Percentiles rank a stretch among this genome's conserved stretches.
phyloP scores from a whole-genome alignment of 2,113 vertebrate genomes.

The Marcusenius ussheri region DNA sequence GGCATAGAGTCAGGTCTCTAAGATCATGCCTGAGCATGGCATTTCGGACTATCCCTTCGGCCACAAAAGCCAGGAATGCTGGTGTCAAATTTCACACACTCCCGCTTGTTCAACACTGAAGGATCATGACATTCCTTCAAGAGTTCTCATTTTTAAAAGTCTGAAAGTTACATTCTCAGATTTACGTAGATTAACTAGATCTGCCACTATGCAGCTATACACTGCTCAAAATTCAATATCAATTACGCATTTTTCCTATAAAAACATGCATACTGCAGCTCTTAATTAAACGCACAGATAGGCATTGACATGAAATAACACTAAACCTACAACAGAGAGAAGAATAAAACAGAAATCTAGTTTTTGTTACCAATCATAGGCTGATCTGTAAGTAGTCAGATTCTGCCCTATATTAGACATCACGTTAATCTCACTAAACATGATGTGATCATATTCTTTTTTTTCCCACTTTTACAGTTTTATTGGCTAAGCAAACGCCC shows the following conservation, averaged over 20 bases:
- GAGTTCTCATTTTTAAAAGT: not conserved
- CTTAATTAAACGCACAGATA: not conserved
- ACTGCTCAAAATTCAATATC: not conserved
- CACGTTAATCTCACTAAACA: not conserved
- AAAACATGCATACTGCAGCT: not conserved
- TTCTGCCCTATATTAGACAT: not conserved
- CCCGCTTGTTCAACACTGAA: not conserved
- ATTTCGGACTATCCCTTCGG: not conserved
- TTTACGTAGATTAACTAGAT: not conserved
- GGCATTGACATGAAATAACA: not conserved
- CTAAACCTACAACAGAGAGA: not conserved
- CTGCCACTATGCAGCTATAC: not conserved
- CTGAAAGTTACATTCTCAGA: not conserved
- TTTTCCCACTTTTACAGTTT: not conserved
- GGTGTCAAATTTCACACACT: not conserved
- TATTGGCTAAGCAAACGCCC: not conserved
- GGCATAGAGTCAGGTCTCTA: not conserved
- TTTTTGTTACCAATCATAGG: not conserved
- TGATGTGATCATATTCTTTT: not conserved
- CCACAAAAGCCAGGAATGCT: slow-evolving; percentile 1
- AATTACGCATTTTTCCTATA: not conserved
- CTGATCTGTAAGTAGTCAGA: not conserved
- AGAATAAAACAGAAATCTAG: not conserved
- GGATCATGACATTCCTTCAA: too few species aligned
- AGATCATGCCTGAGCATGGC: not conserved